Percentiles rank a stretch among this genome's conserved stretches.
Conservation (phyloP, 1,140 invertebrate species). For the Dysdera silvatica region DNA sequence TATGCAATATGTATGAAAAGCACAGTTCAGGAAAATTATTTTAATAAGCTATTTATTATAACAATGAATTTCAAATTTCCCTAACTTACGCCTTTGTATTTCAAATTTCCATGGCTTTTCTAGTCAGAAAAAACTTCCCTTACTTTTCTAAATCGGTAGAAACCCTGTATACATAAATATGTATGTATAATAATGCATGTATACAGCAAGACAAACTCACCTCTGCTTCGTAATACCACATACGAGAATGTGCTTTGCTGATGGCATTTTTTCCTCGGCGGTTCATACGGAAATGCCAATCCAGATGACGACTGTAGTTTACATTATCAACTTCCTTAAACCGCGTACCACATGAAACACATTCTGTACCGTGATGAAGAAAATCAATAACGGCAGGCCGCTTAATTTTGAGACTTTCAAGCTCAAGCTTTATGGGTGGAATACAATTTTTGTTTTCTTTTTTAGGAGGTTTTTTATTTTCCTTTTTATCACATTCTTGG, state of each 20-base stretch:
- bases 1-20: no score
- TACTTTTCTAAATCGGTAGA: no score
- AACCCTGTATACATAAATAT: no score
- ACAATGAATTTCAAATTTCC: no score
- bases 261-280: constrained; percentile 73
- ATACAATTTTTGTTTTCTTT: constrained; percentile 44
- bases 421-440: constrained; percentile 34
- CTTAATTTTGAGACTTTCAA: constrained; percentile 57
- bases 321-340: constrained; percentile 80
- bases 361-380: constrained; percentile 83
- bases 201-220: neutral
- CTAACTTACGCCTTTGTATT: no score
- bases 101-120: no score
- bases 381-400: constrained; percentile 57
- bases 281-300: constrained; percentile 96
- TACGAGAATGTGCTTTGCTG: constrained; percentile 67
- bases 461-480: no score
- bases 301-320: constrained; percentile 80
- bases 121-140: no score
- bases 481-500: constrained; percentile 44
- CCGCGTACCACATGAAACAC: constrained; percentile 82
- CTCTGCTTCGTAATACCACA: constrained; percentile 78
- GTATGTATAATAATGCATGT: no score
- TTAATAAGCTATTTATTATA: no score
- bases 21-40: no score